phyloP scores from a whole-genome alignment of 23 tunicate genomes.

The Trididemnum nubilum region DNA sequence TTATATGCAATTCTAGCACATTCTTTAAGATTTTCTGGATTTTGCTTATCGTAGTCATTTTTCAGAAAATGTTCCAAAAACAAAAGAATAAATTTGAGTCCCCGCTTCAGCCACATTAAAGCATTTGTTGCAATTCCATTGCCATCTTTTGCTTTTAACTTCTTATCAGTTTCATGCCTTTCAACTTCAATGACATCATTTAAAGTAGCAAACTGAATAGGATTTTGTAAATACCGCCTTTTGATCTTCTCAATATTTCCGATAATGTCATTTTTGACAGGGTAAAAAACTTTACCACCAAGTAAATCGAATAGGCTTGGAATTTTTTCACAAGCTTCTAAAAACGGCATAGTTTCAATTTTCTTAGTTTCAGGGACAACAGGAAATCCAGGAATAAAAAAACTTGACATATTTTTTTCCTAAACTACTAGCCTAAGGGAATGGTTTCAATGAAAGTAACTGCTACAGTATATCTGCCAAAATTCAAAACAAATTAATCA shows the following conservation, averaged over 20 bases:
- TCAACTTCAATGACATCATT: constrained; percentile 61
- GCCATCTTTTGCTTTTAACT: constrained; percentile 73
- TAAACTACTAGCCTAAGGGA: too few species aligned
- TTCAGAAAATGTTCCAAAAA: constrained; percentile 74
- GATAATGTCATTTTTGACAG: constrained; percentile 87
- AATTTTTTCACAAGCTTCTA: constrained; percentile 76
- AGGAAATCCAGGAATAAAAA: constrained; percentile 56
- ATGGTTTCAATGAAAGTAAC: too few species aligned
- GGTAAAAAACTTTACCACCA: constrained; percentile 84
- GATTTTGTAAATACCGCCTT: constrained; percentile 62
- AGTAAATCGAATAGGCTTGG: constrained; percentile 81
- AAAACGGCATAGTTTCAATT: constrained; percentile 55
- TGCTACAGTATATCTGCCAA: too few species aligned
- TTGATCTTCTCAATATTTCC: constrained; percentile 90
- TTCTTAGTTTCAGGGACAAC: constrained; percentile 56
- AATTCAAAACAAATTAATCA: too few species aligned
- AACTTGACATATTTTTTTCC: constrained; percentile 51
- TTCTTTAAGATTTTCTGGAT: constrained; percentile 55
- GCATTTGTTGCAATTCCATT: constrained; percentile 97
- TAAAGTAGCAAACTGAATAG: constrained; percentile 60
- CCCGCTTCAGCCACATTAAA: constrained; percentile 96
- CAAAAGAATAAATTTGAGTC: constrained; percentile 69
- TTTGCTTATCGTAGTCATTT: constrained; percentile 66
- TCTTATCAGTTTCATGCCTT: constrained; percentile 64
- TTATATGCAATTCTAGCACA: constrained; percentile 76